A percentile compares a stretch with the other conserved stretches of the same genome.
These are phyloP conservation scores for Siniperca obscura DNA, from an alignment of 2,797 vertebrate genomes.

Conservation along the genomic window DNA sequence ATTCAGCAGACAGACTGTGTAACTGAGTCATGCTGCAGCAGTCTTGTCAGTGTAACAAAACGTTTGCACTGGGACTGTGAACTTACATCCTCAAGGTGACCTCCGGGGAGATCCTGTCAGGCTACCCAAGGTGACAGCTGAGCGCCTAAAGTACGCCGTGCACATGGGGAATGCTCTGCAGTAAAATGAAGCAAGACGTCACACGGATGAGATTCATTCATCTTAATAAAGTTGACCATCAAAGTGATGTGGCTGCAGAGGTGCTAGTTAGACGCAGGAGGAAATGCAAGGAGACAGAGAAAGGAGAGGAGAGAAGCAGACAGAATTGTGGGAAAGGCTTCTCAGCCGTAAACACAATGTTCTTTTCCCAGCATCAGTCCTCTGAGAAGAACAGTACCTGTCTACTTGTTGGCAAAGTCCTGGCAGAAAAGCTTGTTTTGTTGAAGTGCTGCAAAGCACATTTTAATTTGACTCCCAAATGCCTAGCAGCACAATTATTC, in stretches of 20 bases:
- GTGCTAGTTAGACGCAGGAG: constrained; percentile 66
- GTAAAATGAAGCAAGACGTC: constrained; percentile 66
- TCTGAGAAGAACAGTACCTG: constrained; percentile 57
- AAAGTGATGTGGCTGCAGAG: constrained; percentile 71
- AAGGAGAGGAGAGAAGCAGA: constrained; percentile 46
- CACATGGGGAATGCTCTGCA: constrained; percentile 44
- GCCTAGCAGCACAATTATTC: constrained; percentile 59
- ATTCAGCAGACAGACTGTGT: constrained; percentile 54
- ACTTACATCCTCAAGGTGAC: constrained; percentile 77
- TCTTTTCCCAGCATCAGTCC: constrained; percentile 49
- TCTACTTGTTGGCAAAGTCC: constrained; percentile 69
- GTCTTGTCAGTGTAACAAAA: constrained; percentile 71
- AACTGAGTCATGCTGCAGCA: constrained; percentile 78
- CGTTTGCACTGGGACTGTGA: constrained; percentile 65
- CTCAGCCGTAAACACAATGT: constrained; percentile 64
- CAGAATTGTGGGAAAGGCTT: constrained; percentile 39
- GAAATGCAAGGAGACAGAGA: constrained; percentile 59
- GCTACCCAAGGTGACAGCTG: constrained; percentile 69
- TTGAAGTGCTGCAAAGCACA: constrained; percentile 55
- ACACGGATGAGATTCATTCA: constrained; percentile 72
- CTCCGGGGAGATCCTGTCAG: constrained; percentile 66
- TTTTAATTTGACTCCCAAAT: constrained; percentile 63
- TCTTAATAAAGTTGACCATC: constrained; percentile 81
- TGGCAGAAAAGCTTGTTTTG: constrained; percentile 53
- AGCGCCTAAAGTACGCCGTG: constrained; percentile 38